Evolutionary conservation across 1,140 invertebrate genomes (phyloP).

Genomic region (Ylistrum balloti): DNA sequence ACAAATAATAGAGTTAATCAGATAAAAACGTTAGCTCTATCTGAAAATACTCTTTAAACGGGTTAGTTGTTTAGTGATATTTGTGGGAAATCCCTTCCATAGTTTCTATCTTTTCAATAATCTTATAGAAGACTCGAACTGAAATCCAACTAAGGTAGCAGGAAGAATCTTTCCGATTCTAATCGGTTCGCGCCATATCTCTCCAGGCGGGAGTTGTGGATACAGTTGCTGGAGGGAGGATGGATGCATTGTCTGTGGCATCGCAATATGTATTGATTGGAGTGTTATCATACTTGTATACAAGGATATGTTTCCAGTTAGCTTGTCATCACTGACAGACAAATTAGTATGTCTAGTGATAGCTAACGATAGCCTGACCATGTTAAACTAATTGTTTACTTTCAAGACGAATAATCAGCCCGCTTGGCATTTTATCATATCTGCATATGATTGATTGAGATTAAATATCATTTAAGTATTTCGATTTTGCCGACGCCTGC

Average conservation of each 20-base stretch:
- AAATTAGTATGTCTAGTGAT: neutral
- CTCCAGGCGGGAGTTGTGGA: neutral
- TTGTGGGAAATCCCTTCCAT: slow-evolving; percentile 26
- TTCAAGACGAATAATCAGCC: slow-evolving; percentile 10
- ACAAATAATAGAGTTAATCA: slow-evolving; percentile 23
- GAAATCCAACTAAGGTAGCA: slow-evolving; percentile 5
- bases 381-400: neutral
- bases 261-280: slow-evolving; percentile 20
- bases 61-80: slow-evolving; percentile 14
- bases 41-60: neutral
- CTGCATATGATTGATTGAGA: neutral
- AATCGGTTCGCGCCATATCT: neutral
- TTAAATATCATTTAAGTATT: neutral
- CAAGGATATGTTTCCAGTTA: slow-evolving; percentile 27
- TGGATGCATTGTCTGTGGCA: neutral
- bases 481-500: too few relatives aligned
- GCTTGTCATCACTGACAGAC: slow-evolving; percentile 37
- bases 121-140: slow-evolving; percentile 14
- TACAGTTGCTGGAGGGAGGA: neutral
- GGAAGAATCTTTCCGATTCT: neutral
- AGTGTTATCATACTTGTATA: neutral
- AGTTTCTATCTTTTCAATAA: neutral
- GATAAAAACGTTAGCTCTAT: neutral
- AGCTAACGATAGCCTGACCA: neutral
- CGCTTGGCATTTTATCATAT: neutral